Base-by-base conservation (phyloP, 2,113 vertebrate species). In the Centrocercus urophasianus region DNA sequence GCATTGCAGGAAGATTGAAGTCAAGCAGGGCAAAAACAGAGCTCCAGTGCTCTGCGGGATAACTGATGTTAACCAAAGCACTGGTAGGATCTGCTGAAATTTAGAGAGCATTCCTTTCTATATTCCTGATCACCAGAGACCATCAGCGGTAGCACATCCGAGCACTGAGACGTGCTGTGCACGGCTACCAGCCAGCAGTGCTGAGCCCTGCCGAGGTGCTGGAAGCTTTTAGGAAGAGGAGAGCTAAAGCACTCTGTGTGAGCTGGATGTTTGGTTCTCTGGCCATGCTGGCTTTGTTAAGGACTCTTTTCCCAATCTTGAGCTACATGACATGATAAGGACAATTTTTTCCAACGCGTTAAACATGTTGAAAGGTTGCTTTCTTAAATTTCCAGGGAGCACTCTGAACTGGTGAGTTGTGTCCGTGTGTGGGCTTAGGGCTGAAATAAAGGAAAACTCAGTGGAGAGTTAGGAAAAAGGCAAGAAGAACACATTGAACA, bases 391-490 rank as follows among this genome's bases (percentile, higher is more conserved):
- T 90, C 69, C 47, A 81, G 14, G 6, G 75, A 82, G 47, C 40
- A 48, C 34, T 69, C 3, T 72, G 48, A 86, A 48, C 40, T 17
- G 50, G 18, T 0, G 0, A 32, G 27, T 21, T 78, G 20, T 81
- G 36, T 71, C 69, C 1, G 0, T 92, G 83, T 75, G 86, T 83
- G 80, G 80, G 73, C 40, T 88, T 88, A 72, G 73, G 73, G 57
- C n/a, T 78, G 80, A 92, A 95, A 91, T 89, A 88, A 76, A 91
- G 43, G 40, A 78, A 93, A 91, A 93, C 40, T 80, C 66, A 75
- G 63, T 48, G 21, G 59, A 82, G 57, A 7, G 10, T 50, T 83
- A 67, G 86, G 61, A 54, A 93, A 72, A 79, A 92, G 76, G 66
- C 86, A 95, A 94, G 70, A 71, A 80, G 86, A 95, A 65, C 80